Evolutionary conservation across 2,797 vertebrate genomes (phyloP).

Genomic region (Malurus leucopterus): DNA sequence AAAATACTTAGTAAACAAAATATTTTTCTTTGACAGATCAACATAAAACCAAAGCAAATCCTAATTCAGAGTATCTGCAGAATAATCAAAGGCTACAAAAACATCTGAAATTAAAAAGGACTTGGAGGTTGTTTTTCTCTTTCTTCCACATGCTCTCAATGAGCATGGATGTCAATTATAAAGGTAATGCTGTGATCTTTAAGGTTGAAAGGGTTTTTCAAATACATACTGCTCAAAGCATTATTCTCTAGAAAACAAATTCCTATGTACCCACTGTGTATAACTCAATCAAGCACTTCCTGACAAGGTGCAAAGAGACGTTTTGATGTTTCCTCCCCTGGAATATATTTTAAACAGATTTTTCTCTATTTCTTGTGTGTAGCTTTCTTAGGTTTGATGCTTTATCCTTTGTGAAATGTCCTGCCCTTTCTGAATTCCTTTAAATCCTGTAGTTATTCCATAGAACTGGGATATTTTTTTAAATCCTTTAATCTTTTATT

Average conservation of each 20-base stretch:
- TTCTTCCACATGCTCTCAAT: neutral
- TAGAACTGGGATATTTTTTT: neutral
- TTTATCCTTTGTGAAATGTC: neutral
- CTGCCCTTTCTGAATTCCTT: neutral
- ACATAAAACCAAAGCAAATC: neutral
- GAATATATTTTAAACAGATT: neutral
- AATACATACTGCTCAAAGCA: neutral
- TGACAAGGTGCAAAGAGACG: conserved; percentile 16
- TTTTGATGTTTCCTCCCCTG: conserved; percentile 27
- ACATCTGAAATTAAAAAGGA: neutral
- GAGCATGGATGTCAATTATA: conserved; percentile 27
- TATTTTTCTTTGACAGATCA: neutral
- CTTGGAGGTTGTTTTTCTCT: neutral
- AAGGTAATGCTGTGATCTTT: conserved; percentile 6
- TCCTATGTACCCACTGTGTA: neutral
- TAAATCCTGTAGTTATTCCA: neutral
- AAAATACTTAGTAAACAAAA: neutral
- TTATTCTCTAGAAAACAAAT: conserved; percentile 43
- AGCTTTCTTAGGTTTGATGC: neutral
- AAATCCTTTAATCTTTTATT: neutral
- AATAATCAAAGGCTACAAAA: neutral
- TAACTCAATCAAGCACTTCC: conserved; percentile 41
- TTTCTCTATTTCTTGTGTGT: neutral
- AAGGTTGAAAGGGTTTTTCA: conserved; percentile 27
- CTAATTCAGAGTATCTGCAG: neutral